Evolutionary conservation across 2,888 invertebrate species (phyloP), one percentile per base, ranked within the genome.

Genomic region (Chironomus riparius): DNA sequence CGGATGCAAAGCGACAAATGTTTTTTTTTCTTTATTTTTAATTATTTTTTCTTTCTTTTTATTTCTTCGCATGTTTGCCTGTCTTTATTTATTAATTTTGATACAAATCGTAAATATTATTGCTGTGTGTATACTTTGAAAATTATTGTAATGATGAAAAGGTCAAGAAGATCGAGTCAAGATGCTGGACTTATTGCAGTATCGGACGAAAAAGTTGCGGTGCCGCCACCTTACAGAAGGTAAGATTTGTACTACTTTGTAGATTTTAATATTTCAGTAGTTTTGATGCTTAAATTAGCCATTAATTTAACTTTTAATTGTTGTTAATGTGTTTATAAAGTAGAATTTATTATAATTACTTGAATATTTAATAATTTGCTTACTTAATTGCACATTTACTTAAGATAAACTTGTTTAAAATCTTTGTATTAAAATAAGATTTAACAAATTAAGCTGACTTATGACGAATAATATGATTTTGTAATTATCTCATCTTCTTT

Each of bases 111-210:
- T 38, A 38, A 38, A 38, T 28, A n/a, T 68, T 68, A 24, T 68
- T 56, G n/a, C n/a, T 56, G 68, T 50, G 79, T 80, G 80, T 79
- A 79, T 79, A 82, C 81, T 81, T 79, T 79, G 78, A 79, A n/a
- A 80, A 81, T 82, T 81, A 78, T 81, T 80, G 80, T 79, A 86
- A 84, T 83, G 82, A 83, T 83, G 84, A 85, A 81, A 86, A 93
- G 93, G 91, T 92, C 92, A 87, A 91, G 93, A 84, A 91, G 93
- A 84, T 91, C 93, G 83, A 93, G 93, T 81, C 93, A 93, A 87
- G 93, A 94, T 85, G 87, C 88, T 79, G 85, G 86, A 79, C 83
- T 84, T 85, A 87, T 90, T 83, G 88, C 88, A 88, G 88, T 82
- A 88, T 87, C 80, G 4, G 38, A 38, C 38, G 89, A 89, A 84